A percentile compares a stretch with the other conserved stretches of the same genome.
phyloP scores from a whole-genome alignment of 2,797 vertebrate genomes.

The Erpetoichthys calabaricus region DNA sequence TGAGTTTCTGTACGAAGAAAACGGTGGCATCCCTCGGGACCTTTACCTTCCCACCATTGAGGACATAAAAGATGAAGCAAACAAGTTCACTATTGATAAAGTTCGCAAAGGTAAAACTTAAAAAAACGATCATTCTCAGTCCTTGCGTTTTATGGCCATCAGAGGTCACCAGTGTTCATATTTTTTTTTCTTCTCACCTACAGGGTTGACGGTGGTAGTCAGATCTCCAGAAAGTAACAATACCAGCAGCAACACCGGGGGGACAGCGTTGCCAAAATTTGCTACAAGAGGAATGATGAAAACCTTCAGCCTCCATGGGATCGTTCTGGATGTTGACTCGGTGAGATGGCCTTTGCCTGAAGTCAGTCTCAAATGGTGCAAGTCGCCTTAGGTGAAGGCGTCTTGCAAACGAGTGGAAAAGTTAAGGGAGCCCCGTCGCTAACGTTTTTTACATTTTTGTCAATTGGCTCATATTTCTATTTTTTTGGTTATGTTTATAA shows the following conservation, averaged over 20 bases:
- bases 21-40: constrained; percentile 91
- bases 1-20: constrained; percentile 95
- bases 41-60: constrained; percentile 96
- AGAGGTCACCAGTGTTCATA: neutral
- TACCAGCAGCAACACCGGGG: constrained; percentile 68
- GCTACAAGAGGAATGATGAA: constrained; percentile 95
- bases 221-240: constrained; percentile 92
- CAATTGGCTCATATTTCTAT: too few species aligned
- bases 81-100: constrained; percentile 98
- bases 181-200: neutral
- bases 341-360: constrained; percentile 42
- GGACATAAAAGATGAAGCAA: constrained; percentile 96
- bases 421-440: too few species aligned
- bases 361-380: too few species aligned
- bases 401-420: too few species aligned
- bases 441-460: too few species aligned
- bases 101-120: constrained; percentile 82
- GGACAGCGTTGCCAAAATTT: constrained; percentile 87
- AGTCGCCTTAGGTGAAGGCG: too few species aligned
- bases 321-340: constrained; percentile 89
- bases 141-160: neutral
- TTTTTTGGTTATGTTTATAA: too few species aligned
- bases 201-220: constrained; percentile 89
- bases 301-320: constrained; percentile 87
- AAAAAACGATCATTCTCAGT: constrained; percentile 5